Percentiles rank a stretch among this genome's conserved stretches.
Evolutionary conservation across 1,140 invertebrate genomes (phyloP).

Genomic region (Lineus longissimus): DNA sequence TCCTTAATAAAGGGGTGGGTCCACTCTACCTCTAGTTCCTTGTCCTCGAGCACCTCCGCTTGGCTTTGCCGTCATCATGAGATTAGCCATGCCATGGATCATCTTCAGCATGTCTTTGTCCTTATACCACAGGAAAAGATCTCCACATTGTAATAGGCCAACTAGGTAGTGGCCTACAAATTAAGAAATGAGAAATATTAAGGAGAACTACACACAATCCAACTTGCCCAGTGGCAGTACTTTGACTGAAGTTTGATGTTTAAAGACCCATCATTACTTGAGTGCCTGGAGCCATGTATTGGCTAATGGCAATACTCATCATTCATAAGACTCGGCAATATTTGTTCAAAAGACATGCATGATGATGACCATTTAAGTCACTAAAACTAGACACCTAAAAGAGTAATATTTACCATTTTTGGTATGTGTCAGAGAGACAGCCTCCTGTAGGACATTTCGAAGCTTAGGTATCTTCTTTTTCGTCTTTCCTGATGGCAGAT

Average conservation of each 20-base stretch:
- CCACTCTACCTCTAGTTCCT: too few relatives aligned
- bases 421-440: conserved; percentile 29
- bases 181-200: not conserved
- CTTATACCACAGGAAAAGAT: conserved; percentile 51
- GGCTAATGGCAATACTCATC: too few relatives aligned
- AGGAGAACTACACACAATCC: not conserved
- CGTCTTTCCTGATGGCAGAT: conserved; percentile 50
- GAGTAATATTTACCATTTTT: conserved; percentile 36
- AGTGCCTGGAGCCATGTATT: too few relatives aligned
- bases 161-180: conserved; percentile 38
- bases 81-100: conserved; percentile 32
- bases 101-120: conserved; percentile 44
- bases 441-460: conserved; percentile 32
- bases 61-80: conserved; percentile 9
- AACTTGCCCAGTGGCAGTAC: not conserved
- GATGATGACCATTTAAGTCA: too few relatives aligned
- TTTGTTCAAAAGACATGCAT: too few relatives aligned
- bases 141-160: conserved; percentile 39
- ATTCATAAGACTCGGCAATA: too few relatives aligned
- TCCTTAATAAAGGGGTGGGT: too few relatives aligned
- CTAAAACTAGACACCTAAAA: too few relatives aligned
- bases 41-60: too few relatives aligned
- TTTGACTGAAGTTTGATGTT: not conserved
- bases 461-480: conserved; percentile 41
- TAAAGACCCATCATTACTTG: too few relatives aligned